Base-by-base conservation (phyloP, 2,113 vertebrate species). In the Penelope pileata region DNA sequence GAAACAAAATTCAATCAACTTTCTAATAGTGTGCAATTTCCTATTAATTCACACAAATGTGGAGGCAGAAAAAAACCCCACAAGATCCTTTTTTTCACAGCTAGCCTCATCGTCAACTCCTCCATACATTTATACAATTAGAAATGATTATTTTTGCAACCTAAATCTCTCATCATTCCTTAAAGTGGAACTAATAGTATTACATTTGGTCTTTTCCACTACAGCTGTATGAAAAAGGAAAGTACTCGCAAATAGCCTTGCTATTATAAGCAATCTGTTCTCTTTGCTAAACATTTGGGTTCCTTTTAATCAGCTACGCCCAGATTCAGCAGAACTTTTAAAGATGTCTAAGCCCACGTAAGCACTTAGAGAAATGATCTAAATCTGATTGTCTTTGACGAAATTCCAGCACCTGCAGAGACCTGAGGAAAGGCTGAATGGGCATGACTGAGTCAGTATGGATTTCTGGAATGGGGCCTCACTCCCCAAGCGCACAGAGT, bases 1-100 rank as follows among this genome's bases (percentile, higher is more conserved):
- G 90, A 94, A 97, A 96, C 50, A 93, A 91, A 96, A 93, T 93
- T 94, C 62, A 94, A 86, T 94, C 72, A 67, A 50, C 70, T 93
- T 96, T 75, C 86, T 93, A 95, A 95, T 74, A 91, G 78, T 63
- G 80, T 87, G 50, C 82, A 72, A 97, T 94, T 93, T 95, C 74
- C 51, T 86, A 23, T 91, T 96, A 96, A 80, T 86, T 95, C 88
- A 94, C 43, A 74, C 56, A 94, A 94, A 74, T 67, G 75, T 43
- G 84, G 60, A 56, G n/a, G 24, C 32, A 90, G 62, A 17, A 88
- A 83, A 74, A 85, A 72, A 1, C 5, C 10, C 38, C 22, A 60
- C 7, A n/a, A 78, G 29, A 77, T 50, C 15, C 19, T 16, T 68
- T 82, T 80, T 54, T 48, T 17, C 66, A 80, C 23, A 62, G 16